These are phyloP conservation scores for Zootoca vivipara DNA, from an alignment of 2,113 vertebrate species.

Conservation along the genomic window DNA sequence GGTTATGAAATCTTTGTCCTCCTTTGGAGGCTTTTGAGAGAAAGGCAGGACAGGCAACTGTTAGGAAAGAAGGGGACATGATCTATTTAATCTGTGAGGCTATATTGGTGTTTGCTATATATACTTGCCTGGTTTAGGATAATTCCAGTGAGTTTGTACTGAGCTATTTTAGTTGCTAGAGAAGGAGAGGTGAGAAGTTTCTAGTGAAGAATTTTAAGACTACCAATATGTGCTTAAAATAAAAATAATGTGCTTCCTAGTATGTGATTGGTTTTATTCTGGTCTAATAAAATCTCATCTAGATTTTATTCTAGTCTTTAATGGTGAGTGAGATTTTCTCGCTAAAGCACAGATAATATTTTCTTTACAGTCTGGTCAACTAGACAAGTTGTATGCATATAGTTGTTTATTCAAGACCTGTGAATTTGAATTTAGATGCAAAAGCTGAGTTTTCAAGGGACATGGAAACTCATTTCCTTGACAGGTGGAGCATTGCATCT, in stretches of 20 bases:
- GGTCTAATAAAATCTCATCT: not conserved
- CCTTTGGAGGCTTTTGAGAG: not conserved
- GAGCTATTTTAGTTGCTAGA: slow-evolving; percentile 5
- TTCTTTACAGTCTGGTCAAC: not conserved
- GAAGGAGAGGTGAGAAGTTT: slow-evolving; percentile 1
- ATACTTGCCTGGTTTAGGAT: slow-evolving; percentile 1
- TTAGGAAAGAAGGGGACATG: not conserved
- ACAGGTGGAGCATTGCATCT: not conserved
- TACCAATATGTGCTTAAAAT: slow-evolving; percentile 3
- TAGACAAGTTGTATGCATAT: not conserved
- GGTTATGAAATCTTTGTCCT: not conserved
- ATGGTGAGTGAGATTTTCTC: not conserved
- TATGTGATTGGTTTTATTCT: slow-evolving; percentile 15
- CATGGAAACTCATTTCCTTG: not conserved
- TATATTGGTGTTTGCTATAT: not conserved
- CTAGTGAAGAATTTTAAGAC: not conserved
- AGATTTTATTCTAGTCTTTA: slow-evolving; percentile 10
- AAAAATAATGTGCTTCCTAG: not conserved
- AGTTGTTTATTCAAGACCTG: not conserved
- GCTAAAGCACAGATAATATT: not conserved
- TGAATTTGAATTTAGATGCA: not conserved
- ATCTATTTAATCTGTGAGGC: not conserved
- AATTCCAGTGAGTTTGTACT: not conserved
- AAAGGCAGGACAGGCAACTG: not conserved
- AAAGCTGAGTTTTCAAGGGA: not conserved